These are phyloP conservation scores for Epizoanthus illoricatus DNA, from an alignment of 92 coral and sea anemone species.

Conservation along the genomic window DNA sequence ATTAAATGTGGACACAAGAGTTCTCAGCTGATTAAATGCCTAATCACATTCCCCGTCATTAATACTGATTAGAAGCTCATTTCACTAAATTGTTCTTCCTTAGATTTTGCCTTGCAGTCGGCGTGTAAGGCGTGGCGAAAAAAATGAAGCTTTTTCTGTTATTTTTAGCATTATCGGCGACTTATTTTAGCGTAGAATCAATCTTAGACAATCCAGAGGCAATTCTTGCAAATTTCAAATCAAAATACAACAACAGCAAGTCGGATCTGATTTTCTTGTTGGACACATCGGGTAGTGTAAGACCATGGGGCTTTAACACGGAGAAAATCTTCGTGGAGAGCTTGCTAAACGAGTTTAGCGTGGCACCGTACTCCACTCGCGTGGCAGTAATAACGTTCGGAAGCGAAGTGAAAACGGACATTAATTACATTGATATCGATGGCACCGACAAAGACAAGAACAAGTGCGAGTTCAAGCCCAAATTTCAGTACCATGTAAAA, in stretches of 20 bases:
- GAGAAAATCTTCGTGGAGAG: conserved; percentile 88
- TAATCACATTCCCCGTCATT: not conserved
- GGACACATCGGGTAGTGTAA: conserved; percentile 95
- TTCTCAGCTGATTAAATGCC: conserved; percentile 17
- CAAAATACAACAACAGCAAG: conserved; percentile 83
- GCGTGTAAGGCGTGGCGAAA: not conserved
- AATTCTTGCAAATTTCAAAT: conserved; percentile 66
- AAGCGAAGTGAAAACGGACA: conserved; percentile 60
- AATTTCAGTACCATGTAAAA: conserved; percentile 67
- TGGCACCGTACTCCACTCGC: conserved; percentile 91
- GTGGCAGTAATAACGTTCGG: conserved; percentile 89
- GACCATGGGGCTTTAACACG: conserved; percentile 63
- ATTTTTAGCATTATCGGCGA: not conserved
- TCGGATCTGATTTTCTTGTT: conserved; percentile 83
- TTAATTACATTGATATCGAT: conserved; percentile 85
- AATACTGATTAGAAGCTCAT: conserved; percentile 4
- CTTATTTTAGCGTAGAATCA: conserved; percentile 23
- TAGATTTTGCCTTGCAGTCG: not conserved
- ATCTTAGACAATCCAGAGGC: conserved; percentile 57
- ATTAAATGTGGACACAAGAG: conserved; percentile 1
- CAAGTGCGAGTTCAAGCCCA: conserved; percentile 90
- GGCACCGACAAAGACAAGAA: conserved; percentile 63
- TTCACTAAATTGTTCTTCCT: not conserved
- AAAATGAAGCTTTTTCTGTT: conserved; percentile 22
- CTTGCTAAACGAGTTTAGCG: conserved; percentile 85